Conservation (phyloP, 2,113 vertebrate genomes). For the Ceyx melanurus region DNA sequence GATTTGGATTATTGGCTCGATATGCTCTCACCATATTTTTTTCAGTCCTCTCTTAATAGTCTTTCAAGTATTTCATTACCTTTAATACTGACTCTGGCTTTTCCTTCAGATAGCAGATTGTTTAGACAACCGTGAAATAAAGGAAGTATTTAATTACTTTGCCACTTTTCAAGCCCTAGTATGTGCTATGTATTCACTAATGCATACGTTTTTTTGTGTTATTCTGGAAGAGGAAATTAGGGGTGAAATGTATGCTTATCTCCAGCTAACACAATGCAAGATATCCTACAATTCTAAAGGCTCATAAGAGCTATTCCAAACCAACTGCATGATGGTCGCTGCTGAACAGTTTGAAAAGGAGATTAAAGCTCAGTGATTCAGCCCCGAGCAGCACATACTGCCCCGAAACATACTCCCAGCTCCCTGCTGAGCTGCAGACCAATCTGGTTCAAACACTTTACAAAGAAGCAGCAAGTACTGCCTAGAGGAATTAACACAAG, state of each 20-base stretch:
- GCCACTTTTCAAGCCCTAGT: background rate
- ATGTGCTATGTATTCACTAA: slow-evolving; percentile 1
- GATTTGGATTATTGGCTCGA: slow-evolving; percentile 5
- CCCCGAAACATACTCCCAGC: background rate
- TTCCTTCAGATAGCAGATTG: slow-evolving; percentile 47
- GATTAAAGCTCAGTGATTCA: slow-evolving; percentile 10
- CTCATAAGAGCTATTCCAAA: slow-evolving; percentile 3
- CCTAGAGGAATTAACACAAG: background rate
- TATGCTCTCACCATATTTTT: background rate
- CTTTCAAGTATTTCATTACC: slow-evolving; percentile 33
- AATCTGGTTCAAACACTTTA: background rate
- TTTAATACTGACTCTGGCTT: slow-evolving; percentile 9
- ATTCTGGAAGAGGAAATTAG: slow-evolving; percentile 4
- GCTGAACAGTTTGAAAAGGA: background rate
- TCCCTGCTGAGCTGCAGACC: background rate
- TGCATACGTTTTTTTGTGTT: slow-evolving; percentile 10
- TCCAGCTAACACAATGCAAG: slow-evolving; percentile 29
- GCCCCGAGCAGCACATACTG: rapidly evolving
- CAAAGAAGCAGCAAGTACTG: background rate
- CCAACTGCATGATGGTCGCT: background rate
- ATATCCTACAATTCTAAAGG: slow-evolving; percentile 25
- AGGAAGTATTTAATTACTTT: slow-evolving; percentile 59
- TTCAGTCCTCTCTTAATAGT: background rate
- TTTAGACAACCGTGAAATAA: slow-evolving; percentile 53
- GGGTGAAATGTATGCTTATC: slow-evolving; percentile 31